Evolutionary conservation across 2,888 invertebrate species (phyloP).

Genomic region (Phortica okadai): DNA sequence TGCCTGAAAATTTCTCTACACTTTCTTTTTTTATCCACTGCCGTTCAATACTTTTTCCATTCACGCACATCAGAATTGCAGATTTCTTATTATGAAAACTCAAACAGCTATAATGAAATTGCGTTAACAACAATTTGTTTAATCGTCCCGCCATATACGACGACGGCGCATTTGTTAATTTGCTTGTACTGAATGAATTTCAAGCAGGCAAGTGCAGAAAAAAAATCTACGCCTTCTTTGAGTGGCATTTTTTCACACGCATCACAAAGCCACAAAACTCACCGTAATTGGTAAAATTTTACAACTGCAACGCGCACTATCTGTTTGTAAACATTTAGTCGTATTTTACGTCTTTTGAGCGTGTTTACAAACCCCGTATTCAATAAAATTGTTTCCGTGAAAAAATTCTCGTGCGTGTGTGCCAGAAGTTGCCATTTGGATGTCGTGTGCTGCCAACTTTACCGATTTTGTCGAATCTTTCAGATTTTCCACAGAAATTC

Average conservation of each 20-base stretch:
- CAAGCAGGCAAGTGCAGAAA: constrained; percentile 22
- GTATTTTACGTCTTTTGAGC: constrained; percentile 58
- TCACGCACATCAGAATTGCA: neutral
- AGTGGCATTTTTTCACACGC: constrained; percentile 54
- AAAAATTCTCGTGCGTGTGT: constrained; percentile 18
- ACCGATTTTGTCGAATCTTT: neutral
- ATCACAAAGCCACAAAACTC: constrained; percentile 66
- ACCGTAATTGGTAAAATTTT: constrained; percentile 59
- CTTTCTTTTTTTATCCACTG: constrained; percentile 64
- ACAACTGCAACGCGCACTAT: constrained; percentile 56
- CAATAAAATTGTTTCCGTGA: constrained; percentile 23
- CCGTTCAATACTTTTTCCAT: constrained; percentile 64
- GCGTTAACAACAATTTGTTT: neutral
- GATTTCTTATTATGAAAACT: neutral
- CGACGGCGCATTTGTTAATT: constrained; percentile 5
- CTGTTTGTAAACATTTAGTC: constrained; percentile 68
- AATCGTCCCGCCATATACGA: neutral
- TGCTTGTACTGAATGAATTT: constrained; percentile 2
- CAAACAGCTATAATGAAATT: neutral
- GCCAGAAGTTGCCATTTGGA: constrained; percentile 18
- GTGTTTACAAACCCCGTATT: constrained; percentile 38
- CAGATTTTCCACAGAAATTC: too few relatives aligned
- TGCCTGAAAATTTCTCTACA: constrained; percentile 73
- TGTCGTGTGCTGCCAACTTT: neutral
- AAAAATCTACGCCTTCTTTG: constrained; percentile 49